Conservation (phyloP, 2,113 vertebrate species). For the Syrmaticus mikado region DNA sequence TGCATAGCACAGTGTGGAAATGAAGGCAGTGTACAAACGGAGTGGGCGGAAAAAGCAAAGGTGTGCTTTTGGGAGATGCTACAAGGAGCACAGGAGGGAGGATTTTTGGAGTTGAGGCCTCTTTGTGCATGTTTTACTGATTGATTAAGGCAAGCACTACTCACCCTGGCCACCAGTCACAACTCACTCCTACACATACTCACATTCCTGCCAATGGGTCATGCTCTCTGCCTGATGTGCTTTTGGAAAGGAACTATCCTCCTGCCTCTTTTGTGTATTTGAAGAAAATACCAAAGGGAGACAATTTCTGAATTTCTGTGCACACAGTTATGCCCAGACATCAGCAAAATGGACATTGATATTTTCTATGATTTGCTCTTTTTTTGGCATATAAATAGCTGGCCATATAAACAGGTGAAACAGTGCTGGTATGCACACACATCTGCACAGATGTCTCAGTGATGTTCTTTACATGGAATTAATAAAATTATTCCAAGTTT, state of each 20-base stretch:
- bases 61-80: neutral
- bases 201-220: neutral
- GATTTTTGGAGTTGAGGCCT: neutral
- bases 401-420: neutral
- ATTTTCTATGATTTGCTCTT: neutral
- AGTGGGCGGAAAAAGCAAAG: neutral
- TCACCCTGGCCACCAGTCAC: neutral
- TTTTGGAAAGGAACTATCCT: neutral
- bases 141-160: accelerated
- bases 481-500: neutral
- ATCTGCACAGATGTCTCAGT: neutral
- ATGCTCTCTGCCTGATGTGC: neutral
- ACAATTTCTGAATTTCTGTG: accelerated
- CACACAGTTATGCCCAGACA: accelerated
- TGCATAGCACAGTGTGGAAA: neutral
- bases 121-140: neutral
- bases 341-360: neutral
- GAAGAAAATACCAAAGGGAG: neutral
- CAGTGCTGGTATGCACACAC: no score
- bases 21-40: neutral
- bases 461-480: neutral
- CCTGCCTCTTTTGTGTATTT: accelerated
- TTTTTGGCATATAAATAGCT: neutral
- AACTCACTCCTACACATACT: accelerated
- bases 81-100: accelerated